Base-by-base conservation (phyloP, 2,113 vertebrate genomes). In the Oophaga pumilio region DNA sequence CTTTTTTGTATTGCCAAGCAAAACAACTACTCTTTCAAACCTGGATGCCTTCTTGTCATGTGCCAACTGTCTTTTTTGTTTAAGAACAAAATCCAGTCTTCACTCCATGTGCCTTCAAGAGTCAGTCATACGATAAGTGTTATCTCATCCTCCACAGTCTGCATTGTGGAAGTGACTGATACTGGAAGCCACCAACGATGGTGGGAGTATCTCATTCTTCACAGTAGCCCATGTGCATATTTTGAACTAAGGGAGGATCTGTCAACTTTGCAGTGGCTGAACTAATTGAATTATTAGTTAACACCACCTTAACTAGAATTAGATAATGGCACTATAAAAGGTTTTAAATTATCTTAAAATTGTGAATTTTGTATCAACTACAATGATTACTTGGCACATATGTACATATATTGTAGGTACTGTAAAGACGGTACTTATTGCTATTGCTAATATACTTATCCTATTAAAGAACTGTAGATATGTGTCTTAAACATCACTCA, bases 61-160 rank as follows among this genome's bases (percentile, higher is more conserved):
- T 43, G 69, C 69, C 69, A 73, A 73, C 5, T 73, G 15, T 18
- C 69, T 73, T 73, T 73, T 28, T 14, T 15, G 24, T 26, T 73
- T 17, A 33, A 43, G 17, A 73, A 33, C 26, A 73, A 73, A 17
- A 73, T 43, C 28, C 28, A 73, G 15, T 73, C 5, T 73, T 73
- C 43, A 6, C 53, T 56, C n/a, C n/a, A 28, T 78, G 13, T 78
- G 52, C 6, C 13, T 24, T 26, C 10, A n/a, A n/a, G 50, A 26
- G n/a, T 13, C 76, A 78, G 76, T 53, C n/a, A 57, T 78, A 78
- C 56, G n/a, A 22, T n/a, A 77, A 77, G 76, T 77, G 43, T 49
- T 49, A 50, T 28, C 59, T 22, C 24, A 13, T n/a, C 69, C 28
- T 73, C 69, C 69, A 73, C 69, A 73, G 26, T 73, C 13, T 33